Evolutionary conservation across 2,888 invertebrate genomes (phyloP).

Genomic region (Adelognathus sp.): DNA sequence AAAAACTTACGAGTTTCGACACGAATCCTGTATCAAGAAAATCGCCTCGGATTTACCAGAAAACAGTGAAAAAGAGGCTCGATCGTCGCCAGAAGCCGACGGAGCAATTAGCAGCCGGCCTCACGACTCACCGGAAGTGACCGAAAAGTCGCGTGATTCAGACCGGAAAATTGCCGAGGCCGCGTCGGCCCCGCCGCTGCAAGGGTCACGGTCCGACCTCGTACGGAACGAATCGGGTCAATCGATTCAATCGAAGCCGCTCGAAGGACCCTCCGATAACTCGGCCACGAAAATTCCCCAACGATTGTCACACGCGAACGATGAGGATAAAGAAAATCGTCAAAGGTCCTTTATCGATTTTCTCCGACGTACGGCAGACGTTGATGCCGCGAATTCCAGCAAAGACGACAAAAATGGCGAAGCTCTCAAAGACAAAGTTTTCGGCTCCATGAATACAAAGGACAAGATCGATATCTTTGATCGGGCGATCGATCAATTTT

Average conservation of each 20-base stretch:
- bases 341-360: constrained; percentile 55
- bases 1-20: constrained; percentile 59
- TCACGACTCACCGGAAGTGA: constrained; percentile 23
- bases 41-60: not conserved
- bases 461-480: constrained; percentile 33
- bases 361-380: constrained; percentile 31
- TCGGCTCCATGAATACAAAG: not conserved
- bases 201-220: constrained; percentile 52
- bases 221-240: constrained; percentile 53
- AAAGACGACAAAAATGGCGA: not conserved
- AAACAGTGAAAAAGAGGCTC: not conserved
- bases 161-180: not conserved
- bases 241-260: constrained; percentile 36
- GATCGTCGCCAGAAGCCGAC: constrained; percentile 11
- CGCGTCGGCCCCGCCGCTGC: constrained; percentile 9
- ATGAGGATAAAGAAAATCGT: constrained; percentile 16
- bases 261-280: constrained; percentile 32
- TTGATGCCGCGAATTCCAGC: not conserved
- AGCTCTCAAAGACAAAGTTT: not conserved
- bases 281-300: constrained; percentile 10
- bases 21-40: constrained; percentile 36
- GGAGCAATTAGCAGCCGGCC: not conserved
- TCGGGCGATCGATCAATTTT: constrained; percentile 39
- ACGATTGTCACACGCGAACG: not conserved
- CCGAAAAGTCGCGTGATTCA: constrained; percentile 19